Evolutionary conservation across 2,888 invertebrate genomes (phyloP), one percentile per base, ranked within the genome.

Genomic region (Globia sparganii): DNA sequence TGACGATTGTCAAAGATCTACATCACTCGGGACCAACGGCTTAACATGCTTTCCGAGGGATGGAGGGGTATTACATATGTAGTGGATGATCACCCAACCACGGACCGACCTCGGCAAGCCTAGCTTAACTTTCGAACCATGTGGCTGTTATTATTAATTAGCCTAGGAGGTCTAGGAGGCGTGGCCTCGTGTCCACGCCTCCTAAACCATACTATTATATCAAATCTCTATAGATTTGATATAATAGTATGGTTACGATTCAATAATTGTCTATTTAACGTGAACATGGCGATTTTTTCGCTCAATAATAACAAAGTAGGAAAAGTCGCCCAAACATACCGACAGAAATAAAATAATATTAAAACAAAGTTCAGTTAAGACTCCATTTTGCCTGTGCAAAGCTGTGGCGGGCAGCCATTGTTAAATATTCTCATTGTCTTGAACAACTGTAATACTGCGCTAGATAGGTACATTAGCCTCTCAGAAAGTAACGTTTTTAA

Each of bases 381-480:
- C 37, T 72, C 46, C 83, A 77, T 84, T 86, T 77, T 74, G 72
- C 46, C 77, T 59, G 69, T 61, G 77, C 83, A 77, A 82, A 74
- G 68, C 83, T 84, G 83, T 77, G 83, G 83, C 86, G 72, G 79
- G 77, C 79, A 85, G 79, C 82, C 83, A 76, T 85, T 82, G 86
- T 87, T 72, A 11, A 68, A 81, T 81, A 77, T 87, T 84, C 85
- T 85, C 85, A 81, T 81, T 85, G 85, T 86, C 86, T 86, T 86
- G 46, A 74, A 79, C 72, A 71, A 77, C 75, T 83, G 74, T 83
- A 71, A 75, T 74, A 83, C 74, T 83, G 84, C 40, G 53, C 75
- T 80, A 59, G 75, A 69, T 75, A 85, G 75, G 75, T 75, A 83
- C 75, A 70, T 78, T 77, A 82, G 72, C 66, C 66, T 76, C 72